Percentiles rank a stretch among this genome's conserved stretches.
These are phyloP conservation scores for Heterotis niloticus DNA, from an alignment of 2,113 vertebrate species.

Conservation along the genomic window DNA sequence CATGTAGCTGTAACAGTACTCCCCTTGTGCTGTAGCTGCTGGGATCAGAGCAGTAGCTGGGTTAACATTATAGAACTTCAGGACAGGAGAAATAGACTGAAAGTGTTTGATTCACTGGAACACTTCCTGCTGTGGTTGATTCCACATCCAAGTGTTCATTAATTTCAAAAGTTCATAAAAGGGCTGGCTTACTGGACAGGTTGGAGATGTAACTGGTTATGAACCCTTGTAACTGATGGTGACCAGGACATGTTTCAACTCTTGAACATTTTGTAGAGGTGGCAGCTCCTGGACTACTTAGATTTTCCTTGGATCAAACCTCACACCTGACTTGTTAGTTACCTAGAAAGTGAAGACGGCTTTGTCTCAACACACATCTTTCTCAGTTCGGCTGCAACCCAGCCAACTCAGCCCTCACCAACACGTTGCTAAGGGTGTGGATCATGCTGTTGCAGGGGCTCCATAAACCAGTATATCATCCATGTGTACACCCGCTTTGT, in stretches of 20 bases:
- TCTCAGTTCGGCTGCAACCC: no score
- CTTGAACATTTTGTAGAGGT: constrained; percentile 17
- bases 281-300: background rate
- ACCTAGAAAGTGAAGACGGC: no score
- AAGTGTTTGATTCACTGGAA: constrained; percentile 44
- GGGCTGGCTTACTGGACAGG: constrained; percentile 8
- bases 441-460: no score
- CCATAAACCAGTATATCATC: no score
- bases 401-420: no score
- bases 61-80: constrained; percentile 47
- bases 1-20: constrained; percentile 53
- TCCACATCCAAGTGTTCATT: constrained; percentile 31
- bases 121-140: constrained; percentile 39
- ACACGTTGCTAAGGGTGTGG: no score
- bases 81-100: constrained; percentile 35
- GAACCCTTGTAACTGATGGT: constrained; percentile 25
- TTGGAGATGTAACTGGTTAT: constrained; percentile 18
- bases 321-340: constrained; percentile 9
- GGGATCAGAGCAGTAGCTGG: constrained; percentile 52
- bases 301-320: constrained; percentile 18
- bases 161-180: constrained; percentile 38
- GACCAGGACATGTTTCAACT: constrained; percentile 12
- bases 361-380: no score
- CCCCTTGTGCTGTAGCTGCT: constrained; percentile 51
- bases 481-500: no score